Conservation (phyloP, 2,797 vertebrate species). For the Falco biarmicus region DNA sequence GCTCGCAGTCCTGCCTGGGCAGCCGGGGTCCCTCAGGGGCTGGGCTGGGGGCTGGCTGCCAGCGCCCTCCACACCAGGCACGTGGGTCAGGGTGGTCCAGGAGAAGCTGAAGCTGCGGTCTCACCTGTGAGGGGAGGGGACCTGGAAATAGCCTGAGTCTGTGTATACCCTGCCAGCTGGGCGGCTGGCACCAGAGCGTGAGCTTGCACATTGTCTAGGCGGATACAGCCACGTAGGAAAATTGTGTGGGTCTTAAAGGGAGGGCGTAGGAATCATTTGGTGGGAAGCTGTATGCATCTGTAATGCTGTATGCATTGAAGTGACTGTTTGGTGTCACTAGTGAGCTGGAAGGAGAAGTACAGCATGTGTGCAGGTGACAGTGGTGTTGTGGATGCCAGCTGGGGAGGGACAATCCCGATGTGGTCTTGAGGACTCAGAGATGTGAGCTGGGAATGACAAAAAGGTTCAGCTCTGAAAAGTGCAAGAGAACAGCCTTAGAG, state of each 20-base stretch:
- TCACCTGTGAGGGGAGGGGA: background rate
- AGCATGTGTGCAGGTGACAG: conserved; percentile 15
- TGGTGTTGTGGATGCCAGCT: background rate
- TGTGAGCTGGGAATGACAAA: conserved; percentile 36
- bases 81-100: fast-evolving
- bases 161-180: background rate
- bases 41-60: background rate
- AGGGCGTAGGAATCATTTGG: background rate
- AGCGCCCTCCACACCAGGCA: fast-evolving
- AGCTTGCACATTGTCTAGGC: background rate
- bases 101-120: background rate
- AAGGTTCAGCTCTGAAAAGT: conserved; percentile 38
- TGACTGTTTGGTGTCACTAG: background rate
- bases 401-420: background rate
- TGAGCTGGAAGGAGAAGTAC: conserved; percentile 34
- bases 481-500: background rate
- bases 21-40: fast-evolving
- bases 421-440: conserved; percentile 15
- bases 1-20: fast-evolving
- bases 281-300: background rate
- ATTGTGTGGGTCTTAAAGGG: background rate
- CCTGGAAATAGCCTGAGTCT: background rate
- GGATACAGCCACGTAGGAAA: background rate
- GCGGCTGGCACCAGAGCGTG: background rate
- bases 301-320: background rate